phyloP scores from a whole-genome alignment of 2,113 vertebrate species.

The Phalacrocorax aristotelis region DNA sequence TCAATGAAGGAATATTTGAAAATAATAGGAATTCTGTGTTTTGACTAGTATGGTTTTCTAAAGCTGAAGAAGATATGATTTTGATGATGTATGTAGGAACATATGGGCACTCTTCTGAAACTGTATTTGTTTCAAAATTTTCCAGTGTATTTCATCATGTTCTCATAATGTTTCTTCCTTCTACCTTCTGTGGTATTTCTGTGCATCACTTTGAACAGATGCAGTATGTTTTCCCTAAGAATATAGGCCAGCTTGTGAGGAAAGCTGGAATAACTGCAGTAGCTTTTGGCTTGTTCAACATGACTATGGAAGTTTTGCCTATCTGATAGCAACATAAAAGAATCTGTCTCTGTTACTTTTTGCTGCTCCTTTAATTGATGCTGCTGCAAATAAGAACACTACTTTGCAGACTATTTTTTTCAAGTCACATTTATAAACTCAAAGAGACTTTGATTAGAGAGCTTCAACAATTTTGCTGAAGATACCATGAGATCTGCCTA shows the following conservation, averaged over 20 bases:
- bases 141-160: conserved; percentile 15
- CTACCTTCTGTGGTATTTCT: conserved; percentile 43
- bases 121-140: conserved; percentile 47
- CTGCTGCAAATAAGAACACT: background rate
- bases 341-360: background rate
- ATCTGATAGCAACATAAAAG: background rate
- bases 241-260: background rate
- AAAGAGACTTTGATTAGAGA: background rate
- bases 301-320: background rate
- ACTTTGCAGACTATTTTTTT: background rate
- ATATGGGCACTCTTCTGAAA: conserved; percentile 26
- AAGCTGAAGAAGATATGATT: background rate
- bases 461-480: background rate
- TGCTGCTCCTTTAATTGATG: background rate
- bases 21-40: background rate
- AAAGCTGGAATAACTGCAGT: conserved; percentile 25
- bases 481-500: background rate
- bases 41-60: background rate
- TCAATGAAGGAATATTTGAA: background rate
- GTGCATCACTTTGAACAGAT: conserved; percentile 25
- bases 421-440: background rate
- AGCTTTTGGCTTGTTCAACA: conserved; percentile 17
- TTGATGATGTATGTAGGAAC: background rate
- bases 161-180: conserved; percentile 28
- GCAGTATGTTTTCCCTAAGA: background rate